These are phyloP conservation scores for Brachionus paranguensis DNA, from an alignment of 1,140 invertebrate species.

Conservation along the genomic window DNA sequence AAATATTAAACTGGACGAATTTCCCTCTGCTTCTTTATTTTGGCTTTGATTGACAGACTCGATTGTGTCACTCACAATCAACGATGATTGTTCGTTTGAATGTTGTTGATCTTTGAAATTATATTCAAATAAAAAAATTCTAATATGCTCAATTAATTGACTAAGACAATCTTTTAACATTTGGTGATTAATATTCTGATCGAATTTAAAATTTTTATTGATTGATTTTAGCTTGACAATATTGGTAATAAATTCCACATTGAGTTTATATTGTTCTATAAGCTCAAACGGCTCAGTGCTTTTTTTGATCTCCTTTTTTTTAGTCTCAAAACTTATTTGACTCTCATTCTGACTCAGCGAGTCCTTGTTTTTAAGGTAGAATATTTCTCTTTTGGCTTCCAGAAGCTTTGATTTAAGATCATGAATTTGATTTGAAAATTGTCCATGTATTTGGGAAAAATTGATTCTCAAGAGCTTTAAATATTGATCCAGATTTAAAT, in stretches of 20 bases:
- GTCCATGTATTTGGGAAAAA: not conserved
- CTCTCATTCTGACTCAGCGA: not conserved
- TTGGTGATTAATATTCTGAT: not conserved
- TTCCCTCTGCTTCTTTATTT: not conserved
- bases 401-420: not conserved
- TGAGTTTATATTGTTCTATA: not conserved
- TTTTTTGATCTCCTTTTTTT: not conserved
- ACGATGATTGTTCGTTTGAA: not conserved
- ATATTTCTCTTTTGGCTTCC: conserved; percentile 25
- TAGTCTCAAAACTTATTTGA: not conserved
- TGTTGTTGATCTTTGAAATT: not conserved
- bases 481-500: conserved; percentile 12
- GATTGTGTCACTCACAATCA: not conserved
- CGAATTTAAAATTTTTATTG: not conserved
- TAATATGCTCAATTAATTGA: not conserved
- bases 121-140: not conserved
- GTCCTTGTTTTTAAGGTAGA: not conserved
- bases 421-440: not conserved
- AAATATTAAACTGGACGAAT: not conserved
- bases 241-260: conserved; percentile 31
- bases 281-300: not conserved
- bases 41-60: not conserved
- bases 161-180: not conserved
- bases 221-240: conserved; percentile 14
- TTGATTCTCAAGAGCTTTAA: not conserved